phyloP scores from a whole-genome alignment of 92 coral and sea anemone genomes.

The Bergia puertoricense region DNA sequence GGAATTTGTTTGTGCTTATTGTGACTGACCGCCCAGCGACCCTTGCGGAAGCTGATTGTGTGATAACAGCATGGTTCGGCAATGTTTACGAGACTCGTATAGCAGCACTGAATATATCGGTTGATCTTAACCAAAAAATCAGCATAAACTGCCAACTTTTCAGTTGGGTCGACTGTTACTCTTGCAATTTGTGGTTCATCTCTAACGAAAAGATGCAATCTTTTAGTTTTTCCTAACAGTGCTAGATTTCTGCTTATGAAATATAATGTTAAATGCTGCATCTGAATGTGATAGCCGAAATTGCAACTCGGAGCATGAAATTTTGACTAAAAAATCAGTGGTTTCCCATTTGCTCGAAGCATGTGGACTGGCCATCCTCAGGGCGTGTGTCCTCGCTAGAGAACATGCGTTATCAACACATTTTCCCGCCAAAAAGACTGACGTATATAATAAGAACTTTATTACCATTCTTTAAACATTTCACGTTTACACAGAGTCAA shows the following conservation, averaged over 20 bases:
- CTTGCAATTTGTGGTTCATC: too few relatives aligned
- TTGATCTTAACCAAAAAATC: background rate
- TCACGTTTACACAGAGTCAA: too few relatives aligned
- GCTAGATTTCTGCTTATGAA: background rate
- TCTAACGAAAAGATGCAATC: too few relatives aligned
- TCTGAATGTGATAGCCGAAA: background rate
- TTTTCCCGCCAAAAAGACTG: slow-evolving; percentile 1
- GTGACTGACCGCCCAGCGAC: background rate
- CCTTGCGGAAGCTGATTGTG: slow-evolving; percentile 5
- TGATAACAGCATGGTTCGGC: background rate
- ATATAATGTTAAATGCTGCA: background rate
- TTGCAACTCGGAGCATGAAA: too few relatives aligned
- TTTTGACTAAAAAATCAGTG: too few relatives aligned
- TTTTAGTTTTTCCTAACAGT: background rate
- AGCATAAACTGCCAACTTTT: too few relatives aligned
- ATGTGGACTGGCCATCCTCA: background rate
- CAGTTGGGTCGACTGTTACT: too few relatives aligned
- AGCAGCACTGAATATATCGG: background rate
- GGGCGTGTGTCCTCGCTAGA: background rate
- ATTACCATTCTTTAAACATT: too few relatives aligned
- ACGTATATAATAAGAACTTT: too few relatives aligned
- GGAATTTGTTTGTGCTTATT: background rate
- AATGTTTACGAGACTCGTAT: background rate
- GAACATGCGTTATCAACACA: background rate
- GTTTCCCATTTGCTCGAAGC: background rate